A percentile compares a stretch with the other conserved stretches of the same genome.
Evolutionary conservation across 1,140 invertebrate genomes (phyloP).

Genomic region (Aricia agestis): DNA sequence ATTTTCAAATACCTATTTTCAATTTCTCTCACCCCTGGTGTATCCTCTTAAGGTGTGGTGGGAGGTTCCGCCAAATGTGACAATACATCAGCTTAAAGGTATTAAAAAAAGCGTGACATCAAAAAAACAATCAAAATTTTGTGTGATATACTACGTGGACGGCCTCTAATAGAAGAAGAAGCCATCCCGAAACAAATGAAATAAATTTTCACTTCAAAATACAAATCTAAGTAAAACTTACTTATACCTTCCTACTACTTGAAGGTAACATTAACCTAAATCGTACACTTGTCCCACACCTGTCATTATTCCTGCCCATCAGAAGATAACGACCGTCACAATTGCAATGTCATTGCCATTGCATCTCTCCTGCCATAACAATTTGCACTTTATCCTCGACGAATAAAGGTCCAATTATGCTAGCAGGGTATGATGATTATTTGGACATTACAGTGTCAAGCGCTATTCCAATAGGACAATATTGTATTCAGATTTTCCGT

Average conservation of each 20-base stretch:
- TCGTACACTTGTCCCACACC: neutral
- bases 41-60: too few species aligned
- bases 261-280: neutral
- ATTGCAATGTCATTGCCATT: conserved; percentile 2
- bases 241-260: neutral
- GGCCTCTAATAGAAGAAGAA: too few species aligned
- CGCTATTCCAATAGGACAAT: neutral
- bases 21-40: too few species aligned
- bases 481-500: conserved; percentile 14
- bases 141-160: too few species aligned
- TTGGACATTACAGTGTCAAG: neutral
- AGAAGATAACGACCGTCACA: conserved; percentile 3
- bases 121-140: too few species aligned
- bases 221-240: too few species aligned
- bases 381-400: neutral
- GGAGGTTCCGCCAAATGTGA: too few species aligned
- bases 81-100: too few species aligned
- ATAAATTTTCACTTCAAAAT: too few species aligned
- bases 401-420: neutral
- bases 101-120: too few species aligned
- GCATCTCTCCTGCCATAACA: neutral
- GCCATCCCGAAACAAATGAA: too few species aligned
- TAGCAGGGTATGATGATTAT: neutral
- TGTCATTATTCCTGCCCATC: neutral
- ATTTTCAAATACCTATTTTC: too few species aligned